phyloP scores from a whole-genome alignment of 2,113 vertebrate species.

The Perca flavescens region DNA sequence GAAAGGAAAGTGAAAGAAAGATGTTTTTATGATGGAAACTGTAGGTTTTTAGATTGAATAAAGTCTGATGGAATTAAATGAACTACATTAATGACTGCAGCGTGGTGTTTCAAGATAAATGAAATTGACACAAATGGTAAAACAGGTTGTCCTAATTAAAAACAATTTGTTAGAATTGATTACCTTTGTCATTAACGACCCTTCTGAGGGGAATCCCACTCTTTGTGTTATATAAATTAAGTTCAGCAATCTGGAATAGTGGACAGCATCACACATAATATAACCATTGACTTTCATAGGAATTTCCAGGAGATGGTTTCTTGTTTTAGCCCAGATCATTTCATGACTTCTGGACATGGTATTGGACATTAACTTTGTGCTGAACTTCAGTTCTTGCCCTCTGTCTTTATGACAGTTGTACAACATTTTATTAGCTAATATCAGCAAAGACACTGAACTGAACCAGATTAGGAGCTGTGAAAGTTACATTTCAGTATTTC shows the following conservation, averaged over 20 bases:
- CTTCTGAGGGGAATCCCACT: neutral
- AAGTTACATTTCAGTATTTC: neutral
- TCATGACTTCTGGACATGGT: neutral
- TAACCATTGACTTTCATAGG: neutral
- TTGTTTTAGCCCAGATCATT: neutral
- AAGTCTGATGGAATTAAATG: constrained; percentile 50
- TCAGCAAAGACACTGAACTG: neutral
- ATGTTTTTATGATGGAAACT: constrained; percentile 58
- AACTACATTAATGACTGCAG: constrained; percentile 42
- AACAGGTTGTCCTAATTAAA: neutral
- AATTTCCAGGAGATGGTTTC: neutral
- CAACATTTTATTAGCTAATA: neutral
- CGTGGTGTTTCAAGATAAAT: neutral
- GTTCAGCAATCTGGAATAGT: neutral
- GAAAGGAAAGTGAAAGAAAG: constrained; percentile 31
- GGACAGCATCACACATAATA: neutral
- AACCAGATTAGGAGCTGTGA: neutral
- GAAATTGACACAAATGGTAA: neutral
- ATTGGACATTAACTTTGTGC: neutral
- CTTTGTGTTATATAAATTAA: neutral
- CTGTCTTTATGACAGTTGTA: neutral
- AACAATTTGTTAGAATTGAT: neutral
- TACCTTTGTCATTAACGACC: neutral
- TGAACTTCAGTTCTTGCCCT: neutral
- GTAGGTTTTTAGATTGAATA: constrained; percentile 79